Conservation (phyloP, 1,140 invertebrate genomes). For the Pseudomyrmex dendroicus region DNA sequence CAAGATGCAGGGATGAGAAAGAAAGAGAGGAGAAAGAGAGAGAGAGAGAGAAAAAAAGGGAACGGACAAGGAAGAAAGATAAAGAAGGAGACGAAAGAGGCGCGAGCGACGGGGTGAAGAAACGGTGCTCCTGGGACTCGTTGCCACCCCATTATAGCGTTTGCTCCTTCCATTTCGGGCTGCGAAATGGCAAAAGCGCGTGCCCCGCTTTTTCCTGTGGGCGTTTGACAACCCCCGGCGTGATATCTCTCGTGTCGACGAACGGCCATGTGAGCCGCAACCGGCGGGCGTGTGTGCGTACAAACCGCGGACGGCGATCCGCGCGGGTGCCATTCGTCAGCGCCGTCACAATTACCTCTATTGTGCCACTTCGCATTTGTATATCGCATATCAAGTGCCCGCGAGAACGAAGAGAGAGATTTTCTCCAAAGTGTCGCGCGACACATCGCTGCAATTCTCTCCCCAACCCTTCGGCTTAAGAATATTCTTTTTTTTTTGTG, state of each 20-base stretch:
- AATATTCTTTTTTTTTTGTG: neutral
- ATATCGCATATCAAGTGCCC: conserved; percentile 70
- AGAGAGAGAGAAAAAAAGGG: neutral
- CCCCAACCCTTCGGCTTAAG: neutral
- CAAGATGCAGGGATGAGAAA: neutral
- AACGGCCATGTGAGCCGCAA: conserved; percentile 7
- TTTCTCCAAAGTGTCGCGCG: neutral
- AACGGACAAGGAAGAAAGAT: conserved; percentile 26
- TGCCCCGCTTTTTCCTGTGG: conserved; percentile 69
- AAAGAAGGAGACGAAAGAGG: conserved; percentile 61
- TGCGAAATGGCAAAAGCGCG: conserved; percentile 75
- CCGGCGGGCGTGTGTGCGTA: conserved; percentile 74
- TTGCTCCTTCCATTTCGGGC: conserved; percentile 80
- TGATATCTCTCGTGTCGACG: conserved; percentile 42
- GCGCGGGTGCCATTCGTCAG: conserved; percentile 81
- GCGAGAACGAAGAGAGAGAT: conserved; percentile 12
- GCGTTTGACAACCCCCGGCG: conserved; percentile 53
- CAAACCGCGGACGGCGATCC: conserved; percentile 68
- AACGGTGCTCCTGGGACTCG: conserved; percentile 83
- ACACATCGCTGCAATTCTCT: too few relatives aligned
- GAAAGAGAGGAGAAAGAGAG: conserved; percentile 37
- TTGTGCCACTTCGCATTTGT: conserved; percentile 78
- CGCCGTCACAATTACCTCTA: conserved; percentile 78
- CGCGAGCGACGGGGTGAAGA: conserved; percentile 71
- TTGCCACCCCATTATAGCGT: conserved; percentile 84